Percentiles rank a stretch among this genome's conserved stretches.
These are phyloP conservation scores for Glaucomys volans DNA, from an alignment of 2,113 vertebrate species.

Conservation along the genomic window DNA sequence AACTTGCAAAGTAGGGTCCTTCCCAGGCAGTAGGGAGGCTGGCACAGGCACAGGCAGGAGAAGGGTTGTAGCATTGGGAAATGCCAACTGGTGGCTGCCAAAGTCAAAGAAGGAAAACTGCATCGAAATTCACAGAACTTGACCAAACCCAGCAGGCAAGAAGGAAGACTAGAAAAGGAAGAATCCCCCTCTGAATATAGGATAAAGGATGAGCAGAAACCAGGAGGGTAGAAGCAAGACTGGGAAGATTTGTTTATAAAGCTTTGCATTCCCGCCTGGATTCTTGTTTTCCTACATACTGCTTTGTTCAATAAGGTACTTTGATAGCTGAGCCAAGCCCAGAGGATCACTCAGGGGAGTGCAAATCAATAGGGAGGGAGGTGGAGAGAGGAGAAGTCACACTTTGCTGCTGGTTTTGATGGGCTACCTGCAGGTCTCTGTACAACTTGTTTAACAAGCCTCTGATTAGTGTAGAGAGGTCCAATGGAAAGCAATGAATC, in stretches of 20 bases:
- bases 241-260: neutral
- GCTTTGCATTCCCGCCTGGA: neutral
- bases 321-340: conserved; percentile 2
- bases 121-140: neutral
- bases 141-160: neutral
- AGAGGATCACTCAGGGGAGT: neutral
- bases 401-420: conserved; percentile 50
- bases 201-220: neutral
- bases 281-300: conserved; percentile 25
- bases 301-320: conserved; percentile 53
- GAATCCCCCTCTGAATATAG: neutral
- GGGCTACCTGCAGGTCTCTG: conserved; percentile 35
- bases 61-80: neutral
- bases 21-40: conserved; percentile 42
- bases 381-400: neutral
- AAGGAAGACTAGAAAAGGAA: neutral
- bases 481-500: conserved; percentile 1
- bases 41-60: conserved; percentile 40
- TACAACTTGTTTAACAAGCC: conserved; percentile 60
- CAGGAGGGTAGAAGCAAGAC: neutral
- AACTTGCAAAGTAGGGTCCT: conserved; percentile 63
- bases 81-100: neutral
- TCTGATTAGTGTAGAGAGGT: conserved; percentile 26
- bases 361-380: conserved; percentile 32
- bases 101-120: neutral